phyloP scores from a whole-genome alignment of 30 jellyfish, hydroid and myxozoan species.

The Chrysaora quinquecirrha region DNA sequence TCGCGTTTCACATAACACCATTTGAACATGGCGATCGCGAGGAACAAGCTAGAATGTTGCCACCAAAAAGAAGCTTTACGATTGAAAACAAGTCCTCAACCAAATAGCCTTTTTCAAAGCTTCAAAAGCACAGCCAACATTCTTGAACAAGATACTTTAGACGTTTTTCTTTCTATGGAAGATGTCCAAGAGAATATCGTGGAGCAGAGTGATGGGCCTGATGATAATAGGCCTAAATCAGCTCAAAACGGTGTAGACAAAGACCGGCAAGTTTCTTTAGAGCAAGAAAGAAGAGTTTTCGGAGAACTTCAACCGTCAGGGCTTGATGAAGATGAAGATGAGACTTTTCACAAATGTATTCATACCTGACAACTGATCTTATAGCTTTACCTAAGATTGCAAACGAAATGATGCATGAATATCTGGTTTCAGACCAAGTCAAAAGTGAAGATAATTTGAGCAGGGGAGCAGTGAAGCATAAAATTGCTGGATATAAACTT shows the following conservation, averaged over 20 bases:
- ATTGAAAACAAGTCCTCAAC: not conserved
- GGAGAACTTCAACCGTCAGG: not conserved
- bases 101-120: not conserved
- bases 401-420: conserved; percentile 2
- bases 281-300: not conserved
- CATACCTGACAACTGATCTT: not conserved
- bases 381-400: not conserved
- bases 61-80: not conserved
- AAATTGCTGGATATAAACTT: conserved; percentile 14
- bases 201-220: conserved; percentile 1
- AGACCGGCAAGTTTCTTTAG: not conserved
- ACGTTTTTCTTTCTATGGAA: not conserved
- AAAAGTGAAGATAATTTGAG: not conserved
- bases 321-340: not conserved
- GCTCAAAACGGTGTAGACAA: not conserved
- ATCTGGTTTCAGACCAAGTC: not conserved
- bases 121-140: not conserved
- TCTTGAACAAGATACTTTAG: not conserved
- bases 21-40: not conserved
- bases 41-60: not conserved
- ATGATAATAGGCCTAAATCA: not conserved
- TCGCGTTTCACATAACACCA: not conserved
- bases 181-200: not conserved
- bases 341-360: not conserved
- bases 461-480: conserved; percentile 16